Evolutionary conservation across 1,140 invertebrate species (phyloP).

Genomic region (Lutraria rhynchaena): DNA sequence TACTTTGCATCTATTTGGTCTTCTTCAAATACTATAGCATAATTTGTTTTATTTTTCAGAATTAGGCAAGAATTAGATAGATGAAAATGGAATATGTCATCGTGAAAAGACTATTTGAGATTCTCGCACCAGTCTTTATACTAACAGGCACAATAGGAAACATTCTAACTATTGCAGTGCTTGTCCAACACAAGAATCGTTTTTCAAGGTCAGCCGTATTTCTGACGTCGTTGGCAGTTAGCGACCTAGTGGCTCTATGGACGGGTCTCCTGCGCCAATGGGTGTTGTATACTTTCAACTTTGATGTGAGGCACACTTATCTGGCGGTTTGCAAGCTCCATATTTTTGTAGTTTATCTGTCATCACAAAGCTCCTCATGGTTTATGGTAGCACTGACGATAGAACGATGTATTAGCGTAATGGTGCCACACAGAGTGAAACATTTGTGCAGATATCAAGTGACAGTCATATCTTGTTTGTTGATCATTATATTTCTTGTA

Average conservation of each 20-base stretch:
- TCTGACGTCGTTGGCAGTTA: constrained; percentile 56
- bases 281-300: constrained; percentile 53
- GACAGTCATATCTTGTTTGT: background rate
- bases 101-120: too few species aligned
- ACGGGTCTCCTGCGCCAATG: constrained; percentile 64
- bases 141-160: constrained; percentile 61
- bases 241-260: constrained; percentile 61
- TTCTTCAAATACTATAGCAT: too few species aligned
- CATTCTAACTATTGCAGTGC: constrained; percentile 56
- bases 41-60: too few species aligned
- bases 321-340: constrained; percentile 59
- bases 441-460: constrained; percentile 26
- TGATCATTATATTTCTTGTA: background rate
- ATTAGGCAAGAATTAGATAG: too few species aligned
- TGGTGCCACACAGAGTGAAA: constrained; percentile 59
- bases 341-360: constrained; percentile 58
- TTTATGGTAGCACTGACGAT: constrained; percentile 66
- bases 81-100: too few species aligned
- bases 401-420: constrained; percentile 65
- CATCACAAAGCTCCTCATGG: constrained; percentile 63
- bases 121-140: constrained; percentile 58
- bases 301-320: constrained; percentile 53
- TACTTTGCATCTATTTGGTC: too few species aligned
- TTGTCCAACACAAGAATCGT: constrained; percentile 21
- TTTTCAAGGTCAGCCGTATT: constrained; percentile 51